Evolutionary conservation across 2,113 vertebrate species (phyloP).

Genomic region (Phylloscopus trochiloides): DNA sequence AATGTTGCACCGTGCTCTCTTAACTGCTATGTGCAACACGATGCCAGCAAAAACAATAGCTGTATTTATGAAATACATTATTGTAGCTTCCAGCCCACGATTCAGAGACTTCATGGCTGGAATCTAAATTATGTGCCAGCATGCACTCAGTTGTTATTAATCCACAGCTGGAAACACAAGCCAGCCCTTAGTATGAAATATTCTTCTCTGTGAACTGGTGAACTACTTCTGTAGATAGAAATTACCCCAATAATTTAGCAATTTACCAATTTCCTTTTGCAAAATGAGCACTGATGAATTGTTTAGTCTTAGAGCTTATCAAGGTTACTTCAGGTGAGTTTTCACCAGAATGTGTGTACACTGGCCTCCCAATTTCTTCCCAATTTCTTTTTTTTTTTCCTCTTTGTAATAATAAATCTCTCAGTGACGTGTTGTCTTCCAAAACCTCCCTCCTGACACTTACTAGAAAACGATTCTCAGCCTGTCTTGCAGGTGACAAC

Average conservation of each 20-base stretch:
- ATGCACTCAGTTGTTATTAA: conserved; percentile 32
- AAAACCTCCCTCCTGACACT: neutral
- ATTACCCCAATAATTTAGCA: neutral
- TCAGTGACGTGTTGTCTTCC: fast-evolving
- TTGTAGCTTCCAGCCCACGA: conserved; percentile 12
- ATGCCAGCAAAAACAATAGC: conserved; percentile 60
- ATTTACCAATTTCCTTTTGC: neutral
- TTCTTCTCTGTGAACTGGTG: neutral
- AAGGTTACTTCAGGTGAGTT: neutral
- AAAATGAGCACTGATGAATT: neutral
- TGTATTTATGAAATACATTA: conserved; percentile 36
- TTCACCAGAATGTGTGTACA: neutral
- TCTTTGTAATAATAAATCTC: neutral
- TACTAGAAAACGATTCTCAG: neutral
- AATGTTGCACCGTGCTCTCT: neutral
- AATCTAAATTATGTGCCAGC: conserved; percentile 33
- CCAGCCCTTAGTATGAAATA: neutral
- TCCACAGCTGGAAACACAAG: neutral
- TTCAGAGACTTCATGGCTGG: conserved; percentile 18
- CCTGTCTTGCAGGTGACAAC: neutral
- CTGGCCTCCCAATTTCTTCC: neutral
- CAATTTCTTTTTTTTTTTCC: fast-evolving
- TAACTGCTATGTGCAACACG: neutral
- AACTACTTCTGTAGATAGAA: neutral
- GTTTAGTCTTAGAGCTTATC: neutral